A percentile compares a stretch with the other conserved stretches of the same genome.
phyloP scores from a whole-genome alignment of 1,140 invertebrate species.

The Brachionus manjavacas region DNA sequence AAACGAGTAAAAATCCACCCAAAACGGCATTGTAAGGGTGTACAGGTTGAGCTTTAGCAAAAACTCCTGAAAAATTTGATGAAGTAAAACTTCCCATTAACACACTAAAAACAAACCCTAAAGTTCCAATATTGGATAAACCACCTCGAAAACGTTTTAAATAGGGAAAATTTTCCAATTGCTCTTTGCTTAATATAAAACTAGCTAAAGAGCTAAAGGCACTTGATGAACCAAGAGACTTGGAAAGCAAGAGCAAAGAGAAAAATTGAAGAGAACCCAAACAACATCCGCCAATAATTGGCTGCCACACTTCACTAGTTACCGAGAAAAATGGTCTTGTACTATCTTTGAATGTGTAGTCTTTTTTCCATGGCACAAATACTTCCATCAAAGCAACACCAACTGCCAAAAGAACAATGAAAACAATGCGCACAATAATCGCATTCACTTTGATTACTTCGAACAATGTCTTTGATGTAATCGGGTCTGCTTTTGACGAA shows the following conservation, averaged over 20 bases:
- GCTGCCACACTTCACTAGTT: slow-evolving; percentile 28
- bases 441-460: not conserved
- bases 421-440: not conserved
- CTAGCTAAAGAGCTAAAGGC: not conserved
- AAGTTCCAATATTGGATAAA: not conserved
- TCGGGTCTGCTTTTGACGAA: not conserved
- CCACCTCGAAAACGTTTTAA: not conserved
- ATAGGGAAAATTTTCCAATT: not conserved
- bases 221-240: not conserved
- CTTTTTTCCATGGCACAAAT: slow-evolving; percentile 23
- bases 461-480: not conserved
- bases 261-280: slow-evolving; percentile 19
- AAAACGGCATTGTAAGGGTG: slow-evolving; percentile 1
- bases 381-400: slow-evolving; percentile 13
- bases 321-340: not conserved
- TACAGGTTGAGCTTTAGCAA: not conserved
- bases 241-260: not conserved
- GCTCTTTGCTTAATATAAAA: not conserved
- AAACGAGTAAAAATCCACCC: slow-evolving; percentile 32
- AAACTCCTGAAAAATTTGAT: not conserved
- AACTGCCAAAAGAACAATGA: not conserved
- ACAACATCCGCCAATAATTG: slow-evolving; percentile 10
- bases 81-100: not conserved
- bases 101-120: not conserved
- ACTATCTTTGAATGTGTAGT: not conserved